Evolutionary conservation across 1,140 invertebrate species (phyloP), one percentile per base, ranked within the genome.

Genomic region (Sinonovacula constricta): DNA sequence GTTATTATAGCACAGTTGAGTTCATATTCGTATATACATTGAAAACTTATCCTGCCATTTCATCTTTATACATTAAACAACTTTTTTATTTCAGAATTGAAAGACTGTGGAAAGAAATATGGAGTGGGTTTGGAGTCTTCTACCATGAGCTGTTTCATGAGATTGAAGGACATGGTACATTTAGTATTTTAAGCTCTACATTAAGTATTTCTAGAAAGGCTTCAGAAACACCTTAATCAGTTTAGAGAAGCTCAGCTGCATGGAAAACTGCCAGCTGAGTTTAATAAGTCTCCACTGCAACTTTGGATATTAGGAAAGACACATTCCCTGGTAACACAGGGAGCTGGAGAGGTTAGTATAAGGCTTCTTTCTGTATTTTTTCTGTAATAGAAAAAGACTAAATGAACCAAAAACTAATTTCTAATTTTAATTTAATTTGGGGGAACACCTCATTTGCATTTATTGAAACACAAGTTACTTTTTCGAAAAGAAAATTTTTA

Each of bases 251-350:
- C 63, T 49, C 33, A 26, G 39, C n/a, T 28, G 39, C 4, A 49
- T 2, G 28, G 39, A n/a, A 31, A 31, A 39, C 33, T 65, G 62
- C 28, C 12, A 36, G 4, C 30, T 36, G 34, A 34, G 39, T 18
- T 22, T 31, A 66, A 66, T 49, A 51, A 26, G 49, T 36, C 30
- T 26, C 63, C 39, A 24, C 4, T 65, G 62, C 36, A 66, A 34
- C 63, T 66, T 45, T 66, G 63, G 36, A 39, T 66, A 66, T 36
- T 18, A 36, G 63, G 63, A 22, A 22, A 49, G 24, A 66, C 39
- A 45, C 39, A 45, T 45, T n/a, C n/a, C n/a, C n/a, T n/a, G n/a
- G 39, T 45, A 10, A 45, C 39, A 45, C 39, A 45, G 39, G 39
- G 18, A 10, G 39, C 18, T 10, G 39, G 18, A 10, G 39, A 45